Evolutionary conservation across 2,797 vertebrate genomes (phyloP).

Genomic region (Ceryle rudis): DNA sequence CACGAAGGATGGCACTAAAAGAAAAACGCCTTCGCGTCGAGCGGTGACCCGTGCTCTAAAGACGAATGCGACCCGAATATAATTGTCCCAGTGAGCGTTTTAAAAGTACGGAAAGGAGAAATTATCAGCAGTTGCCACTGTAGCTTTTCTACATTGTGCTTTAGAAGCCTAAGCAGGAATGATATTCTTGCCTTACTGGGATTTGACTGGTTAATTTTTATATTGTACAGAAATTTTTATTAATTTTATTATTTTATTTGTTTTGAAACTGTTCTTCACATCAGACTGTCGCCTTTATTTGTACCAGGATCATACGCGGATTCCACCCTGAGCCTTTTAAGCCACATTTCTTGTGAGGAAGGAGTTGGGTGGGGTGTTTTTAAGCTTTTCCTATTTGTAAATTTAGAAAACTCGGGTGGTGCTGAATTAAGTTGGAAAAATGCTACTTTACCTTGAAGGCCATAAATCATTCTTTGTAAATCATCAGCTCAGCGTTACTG

Average conservation of each 20-base stretch:
- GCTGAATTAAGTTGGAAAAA: background rate
- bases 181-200: background rate
- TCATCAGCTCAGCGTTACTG: background rate
- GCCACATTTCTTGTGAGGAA: background rate
- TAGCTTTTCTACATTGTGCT: background rate
- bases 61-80: background rate
- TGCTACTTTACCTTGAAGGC: background rate
- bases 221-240: background rate
- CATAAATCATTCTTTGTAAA: background rate
- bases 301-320: rapidly evolving
- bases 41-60: background rate
- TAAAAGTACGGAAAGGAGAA: background rate
- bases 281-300: background rate
- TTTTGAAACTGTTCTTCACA: background rate
- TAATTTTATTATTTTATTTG: too few species aligned
- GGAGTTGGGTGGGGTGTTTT: background rate
- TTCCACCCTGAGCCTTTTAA: background rate
- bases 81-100: background rate
- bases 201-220: background rate
- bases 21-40: rapidly evolving
- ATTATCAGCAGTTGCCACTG: background rate
- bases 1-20: background rate
- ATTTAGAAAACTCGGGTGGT: background rate
- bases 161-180: background rate
- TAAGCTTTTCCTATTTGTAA: background rate